Percentiles rank a stretch among this genome's conserved stretches.
Evolutionary conservation across 2,797 vertebrate species (phyloP).

Genomic region (Xiphophorus birchmanni): DNA sequence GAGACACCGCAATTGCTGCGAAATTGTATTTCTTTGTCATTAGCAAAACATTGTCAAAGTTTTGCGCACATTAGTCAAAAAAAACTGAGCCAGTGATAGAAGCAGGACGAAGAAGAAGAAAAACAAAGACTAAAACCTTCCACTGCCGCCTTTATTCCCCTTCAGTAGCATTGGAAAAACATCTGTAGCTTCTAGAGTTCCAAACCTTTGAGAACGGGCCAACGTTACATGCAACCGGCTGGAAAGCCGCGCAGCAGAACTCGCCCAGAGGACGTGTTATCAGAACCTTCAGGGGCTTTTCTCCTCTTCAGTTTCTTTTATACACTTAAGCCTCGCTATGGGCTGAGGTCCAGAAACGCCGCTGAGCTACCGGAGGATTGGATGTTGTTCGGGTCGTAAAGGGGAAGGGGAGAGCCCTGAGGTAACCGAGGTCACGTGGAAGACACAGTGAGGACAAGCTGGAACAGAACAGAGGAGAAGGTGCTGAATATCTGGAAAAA

Average conservation of each 20-base stretch:
- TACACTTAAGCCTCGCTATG: slow-evolving; percentile 69
- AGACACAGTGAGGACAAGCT: slow-evolving; percentile 54
- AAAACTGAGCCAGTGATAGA: slow-evolving; percentile 28
- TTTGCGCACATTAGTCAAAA: no score
- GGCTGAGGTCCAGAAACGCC: slow-evolving; percentile 59
- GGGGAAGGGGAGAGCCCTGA: slow-evolving; percentile 61
- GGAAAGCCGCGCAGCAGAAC: slow-evolving; percentile 67
- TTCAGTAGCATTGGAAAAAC: slow-evolving; percentile 77
- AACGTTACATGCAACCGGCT: slow-evolving; percentile 75
- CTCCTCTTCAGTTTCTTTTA: slow-evolving; percentile 63
- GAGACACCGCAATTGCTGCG: no score
- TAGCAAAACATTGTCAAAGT: no score
- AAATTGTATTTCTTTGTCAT: no score
- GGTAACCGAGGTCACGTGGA: slow-evolving; percentile 42
- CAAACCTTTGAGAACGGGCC: slow-evolving; percentile 65
- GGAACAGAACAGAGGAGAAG: slow-evolving; percentile 39
- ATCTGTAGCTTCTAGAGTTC: slow-evolving; percentile 74
- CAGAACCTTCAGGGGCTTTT: slow-evolving; percentile 62
- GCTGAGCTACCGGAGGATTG: slow-evolving; percentile 49
- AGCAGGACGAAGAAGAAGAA: slow-evolving; percentile 38
- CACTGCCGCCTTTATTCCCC: slow-evolving; percentile 62
- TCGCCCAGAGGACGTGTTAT: slow-evolving; percentile 66
- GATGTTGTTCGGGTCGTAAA: slow-evolving; percentile 57
- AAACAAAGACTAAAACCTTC: slow-evolving; percentile 63
- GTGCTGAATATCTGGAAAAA: slow-evolving; percentile 68